Evolutionary conservation across 30 jellyfish, hydroid and myxozoan species (phyloP).

Genomic region (Aurelia sp.): DNA sequence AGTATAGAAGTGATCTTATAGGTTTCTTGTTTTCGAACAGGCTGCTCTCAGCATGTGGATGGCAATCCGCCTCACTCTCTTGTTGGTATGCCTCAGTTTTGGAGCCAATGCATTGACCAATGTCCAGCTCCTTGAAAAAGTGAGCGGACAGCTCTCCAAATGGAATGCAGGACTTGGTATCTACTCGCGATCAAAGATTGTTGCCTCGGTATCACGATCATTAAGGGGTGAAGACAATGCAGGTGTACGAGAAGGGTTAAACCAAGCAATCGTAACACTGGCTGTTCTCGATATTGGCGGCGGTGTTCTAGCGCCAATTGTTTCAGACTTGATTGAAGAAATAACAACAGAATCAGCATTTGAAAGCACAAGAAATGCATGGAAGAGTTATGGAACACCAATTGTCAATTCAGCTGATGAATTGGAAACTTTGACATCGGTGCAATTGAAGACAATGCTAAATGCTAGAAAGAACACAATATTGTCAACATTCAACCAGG

Average conservation of each 20-base stretch:
- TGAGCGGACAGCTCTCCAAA: neutral
- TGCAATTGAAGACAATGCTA: neutral
- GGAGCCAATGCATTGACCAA: neutral
- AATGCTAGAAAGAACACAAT: neutral
- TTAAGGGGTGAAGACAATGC: constrained; percentile 19
- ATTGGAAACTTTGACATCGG: neutral
- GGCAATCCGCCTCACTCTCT: no score
- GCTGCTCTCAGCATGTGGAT: no score
- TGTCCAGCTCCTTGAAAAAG: neutral
- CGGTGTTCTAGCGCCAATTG: constrained; percentile 37
- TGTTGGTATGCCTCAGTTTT: neutral
- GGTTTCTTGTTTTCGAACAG: no score
- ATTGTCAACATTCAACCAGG: neutral
- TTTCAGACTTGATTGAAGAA: neutral
- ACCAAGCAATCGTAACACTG: constrained; percentile 24
- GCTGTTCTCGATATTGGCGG: constrained; percentile 36
- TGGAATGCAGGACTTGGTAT: constrained; percentile 12
- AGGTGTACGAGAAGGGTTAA: neutral
- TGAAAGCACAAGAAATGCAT: constrained; percentile 17
- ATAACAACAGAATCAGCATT: constrained; percentile 18
- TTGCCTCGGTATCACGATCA: neutral
- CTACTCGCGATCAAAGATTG: neutral
- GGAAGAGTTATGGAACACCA: constrained; percentile 8
- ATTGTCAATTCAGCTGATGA: neutral
- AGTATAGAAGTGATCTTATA: no score